Percentiles rank a stretch among this genome's conserved stretches.
These are phyloP conservation scores for Drosophila rufa DNA, from an alignment of 1,140 invertebrate species.

Conservation along the genomic window DNA sequence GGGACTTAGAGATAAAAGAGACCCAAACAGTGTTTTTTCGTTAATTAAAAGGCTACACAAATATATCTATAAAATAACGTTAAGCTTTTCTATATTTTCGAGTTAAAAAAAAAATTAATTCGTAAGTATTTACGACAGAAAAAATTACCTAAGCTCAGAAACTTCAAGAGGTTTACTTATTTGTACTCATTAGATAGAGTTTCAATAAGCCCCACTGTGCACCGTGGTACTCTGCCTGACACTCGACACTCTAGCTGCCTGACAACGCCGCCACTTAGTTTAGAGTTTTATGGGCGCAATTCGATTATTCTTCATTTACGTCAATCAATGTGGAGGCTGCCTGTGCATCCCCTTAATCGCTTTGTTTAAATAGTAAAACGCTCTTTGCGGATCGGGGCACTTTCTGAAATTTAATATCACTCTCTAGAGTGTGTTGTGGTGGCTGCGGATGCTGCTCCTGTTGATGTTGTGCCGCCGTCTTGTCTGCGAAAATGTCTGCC, in stretches of 20 bases:
- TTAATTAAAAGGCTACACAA: too few species aligned
- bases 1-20: too few species aligned
- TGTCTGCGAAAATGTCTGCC: constrained; percentile 65
- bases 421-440: constrained; percentile 25
- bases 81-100: too few species aligned
- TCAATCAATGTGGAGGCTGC: constrained; percentile 72
- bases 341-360: constrained; percentile 50
- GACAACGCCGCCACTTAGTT: constrained; percentile 65
- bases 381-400: constrained; percentile 15
- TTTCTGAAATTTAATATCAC: constrained; percentile 73
- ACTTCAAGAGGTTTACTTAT: too few species aligned
- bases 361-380: constrained; percentile 75
- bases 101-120: too few species aligned
- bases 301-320: constrained; percentile 85
- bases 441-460: constrained; percentile 25
- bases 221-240: constrained; percentile 25
- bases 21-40: too few species aligned
- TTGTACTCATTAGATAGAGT: too few species aligned
- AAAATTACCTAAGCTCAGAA: too few species aligned
- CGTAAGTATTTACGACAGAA: too few species aligned
- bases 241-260: constrained; percentile 64
- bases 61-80: too few species aligned
- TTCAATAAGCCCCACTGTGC: constrained; percentile 35
- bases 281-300: constrained; percentile 80
- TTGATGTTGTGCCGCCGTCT: constrained; percentile 50